These are phyloP conservation scores for Leptodirus hochenwartii DNA, from an alignment of 2,888 invertebrate genomes.

Conservation along the genomic window DNA sequence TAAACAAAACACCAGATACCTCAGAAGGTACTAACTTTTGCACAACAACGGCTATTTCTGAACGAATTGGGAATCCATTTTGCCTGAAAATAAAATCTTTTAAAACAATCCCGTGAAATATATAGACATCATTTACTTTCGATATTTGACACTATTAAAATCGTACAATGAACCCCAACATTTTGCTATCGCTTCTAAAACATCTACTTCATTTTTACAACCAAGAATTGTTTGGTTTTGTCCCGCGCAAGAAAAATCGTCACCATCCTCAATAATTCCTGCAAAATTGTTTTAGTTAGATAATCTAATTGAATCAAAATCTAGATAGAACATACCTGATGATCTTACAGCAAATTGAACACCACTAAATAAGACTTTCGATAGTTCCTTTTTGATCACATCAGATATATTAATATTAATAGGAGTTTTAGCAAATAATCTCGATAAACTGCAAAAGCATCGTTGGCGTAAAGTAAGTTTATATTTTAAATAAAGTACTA, in stretches of 20 bases:
- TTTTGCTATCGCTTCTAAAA: conserved; percentile 38
- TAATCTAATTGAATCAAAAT: conserved; percentile 6
- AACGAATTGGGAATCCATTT: conserved; percentile 47
- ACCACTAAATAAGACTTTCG: neutral
- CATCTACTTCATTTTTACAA: conserved; percentile 32
- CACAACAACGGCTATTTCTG: conserved; percentile 62
- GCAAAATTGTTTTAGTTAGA: conserved; percentile 17
- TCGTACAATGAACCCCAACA: conserved; percentile 77
- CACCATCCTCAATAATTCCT: conserved; percentile 64
- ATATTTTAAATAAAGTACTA: conserved; percentile 7
- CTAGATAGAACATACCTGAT: conserved; percentile 14
- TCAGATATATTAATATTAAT: conserved; percentile 3
- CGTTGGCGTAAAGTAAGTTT: too few relatives aligned
- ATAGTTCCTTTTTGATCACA: conserved; percentile 3
- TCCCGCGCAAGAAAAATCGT: conserved; percentile 64
- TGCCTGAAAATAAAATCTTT: conserved; percentile 32
- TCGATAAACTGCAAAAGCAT: neutral
- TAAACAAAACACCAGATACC: conserved; percentile 65
- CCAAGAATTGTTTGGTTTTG: conserved; percentile 68
- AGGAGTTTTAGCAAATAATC: neutral
- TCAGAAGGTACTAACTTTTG: conserved; percentile 58
- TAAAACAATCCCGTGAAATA: neutral
- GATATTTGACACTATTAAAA: conserved; percentile 57
- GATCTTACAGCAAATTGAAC: conserved; percentile 46
- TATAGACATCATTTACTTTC: conserved; percentile 34